These are phyloP conservation scores for Neofelis nebulosa DNA, from an alignment of 2,113 vertebrate species.

Conservation along the genomic window DNA sequence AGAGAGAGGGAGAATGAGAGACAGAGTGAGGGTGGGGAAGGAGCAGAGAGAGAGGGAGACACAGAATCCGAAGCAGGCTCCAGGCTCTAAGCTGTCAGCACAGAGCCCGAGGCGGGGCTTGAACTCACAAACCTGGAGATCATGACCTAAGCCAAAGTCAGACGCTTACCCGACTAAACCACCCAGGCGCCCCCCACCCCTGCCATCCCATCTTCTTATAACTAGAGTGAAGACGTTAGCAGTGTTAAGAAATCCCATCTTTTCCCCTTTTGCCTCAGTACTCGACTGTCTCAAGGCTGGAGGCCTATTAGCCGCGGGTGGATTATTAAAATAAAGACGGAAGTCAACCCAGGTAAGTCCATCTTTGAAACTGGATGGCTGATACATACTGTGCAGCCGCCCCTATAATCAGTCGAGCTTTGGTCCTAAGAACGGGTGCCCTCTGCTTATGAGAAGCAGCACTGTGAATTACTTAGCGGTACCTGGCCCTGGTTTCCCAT, in stretches of 20 bases:
- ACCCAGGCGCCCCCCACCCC: no score
- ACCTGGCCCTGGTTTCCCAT: not conserved
- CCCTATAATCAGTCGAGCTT: not conserved
- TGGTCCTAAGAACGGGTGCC: not conserved
- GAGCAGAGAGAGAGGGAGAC: no score
- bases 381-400: not conserved
- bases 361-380: not conserved
- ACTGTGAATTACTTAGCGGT: not conserved
- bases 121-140: no score
- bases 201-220: not conserved
- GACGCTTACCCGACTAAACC: no score
- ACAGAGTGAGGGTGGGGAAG: no score
- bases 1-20: no score
- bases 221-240: not conserved
- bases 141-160: no score
- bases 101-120: no score
- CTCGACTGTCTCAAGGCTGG: slow-evolving; percentile 30
- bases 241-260: not conserved
- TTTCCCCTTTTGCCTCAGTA: not conserved
- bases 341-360: not conserved
- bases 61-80: no score
- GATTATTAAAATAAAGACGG: slow-evolving; percentile 60
- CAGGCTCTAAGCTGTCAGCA: no score
- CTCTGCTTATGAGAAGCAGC: not conserved
- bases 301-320: slow-evolving; percentile 20